Conservation (phyloP, 2,797 vertebrate species). For the Steatocranus sp. region DNA sequence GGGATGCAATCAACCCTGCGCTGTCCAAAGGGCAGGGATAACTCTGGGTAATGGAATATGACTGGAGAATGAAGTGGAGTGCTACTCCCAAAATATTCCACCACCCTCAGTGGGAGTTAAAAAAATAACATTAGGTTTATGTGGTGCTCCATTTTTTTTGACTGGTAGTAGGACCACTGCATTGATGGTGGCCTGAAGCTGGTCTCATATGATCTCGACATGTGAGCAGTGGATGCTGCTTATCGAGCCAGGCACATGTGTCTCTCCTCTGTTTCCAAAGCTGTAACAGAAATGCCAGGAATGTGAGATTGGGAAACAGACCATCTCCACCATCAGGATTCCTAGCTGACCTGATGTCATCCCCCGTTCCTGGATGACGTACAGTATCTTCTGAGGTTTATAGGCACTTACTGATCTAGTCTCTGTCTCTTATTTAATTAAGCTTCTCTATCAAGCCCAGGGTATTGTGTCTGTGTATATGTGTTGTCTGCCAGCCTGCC, state of each 20-base stretch:
- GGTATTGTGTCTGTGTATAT: not conserved
- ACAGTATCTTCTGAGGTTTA: not conserved
- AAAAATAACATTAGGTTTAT: not conserved
- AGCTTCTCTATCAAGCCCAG: not conserved
- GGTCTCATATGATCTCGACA: not conserved
- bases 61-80: not conserved
- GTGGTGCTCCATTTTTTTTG: not conserved
- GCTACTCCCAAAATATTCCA: not conserved
- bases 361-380: not conserved
- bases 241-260: not conserved
- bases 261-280: not conserved
- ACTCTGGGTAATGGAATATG: not conserved
- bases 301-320: conserved; percentile 26
- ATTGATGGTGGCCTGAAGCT: not conserved
- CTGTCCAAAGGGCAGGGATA: not conserved
- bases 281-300: conserved; percentile 34
- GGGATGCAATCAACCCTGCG: conserved; percentile 1
- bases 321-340: not conserved
- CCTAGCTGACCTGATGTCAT: conserved; percentile 6
- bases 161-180: not conserved
- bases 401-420: not conserved
- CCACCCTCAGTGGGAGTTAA: not conserved
- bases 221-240: conserved; percentile 7
- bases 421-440: not conserved
- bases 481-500: not conserved